Evolutionary conservation across 37 sponge, comb jelly and placozoan species (phyloP).

Genomic region (Cladorhizidae sp.): DNA sequence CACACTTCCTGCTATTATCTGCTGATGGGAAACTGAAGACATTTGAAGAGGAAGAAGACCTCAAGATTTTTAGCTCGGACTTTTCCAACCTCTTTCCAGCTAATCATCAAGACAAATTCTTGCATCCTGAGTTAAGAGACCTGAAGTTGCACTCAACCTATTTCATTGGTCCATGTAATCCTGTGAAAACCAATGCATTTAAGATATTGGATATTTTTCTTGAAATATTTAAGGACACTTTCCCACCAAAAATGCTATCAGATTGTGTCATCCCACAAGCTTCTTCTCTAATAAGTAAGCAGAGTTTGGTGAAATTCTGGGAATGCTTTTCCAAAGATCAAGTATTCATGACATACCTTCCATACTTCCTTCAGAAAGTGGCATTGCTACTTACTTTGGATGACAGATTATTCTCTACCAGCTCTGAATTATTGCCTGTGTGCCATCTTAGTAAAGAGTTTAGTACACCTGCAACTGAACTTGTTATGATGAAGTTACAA

Average conservation of each 20-base stretch:
- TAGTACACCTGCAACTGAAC: not conserved
- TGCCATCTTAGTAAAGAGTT: not conserved
- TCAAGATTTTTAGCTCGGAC: not conserved
- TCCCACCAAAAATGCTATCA: not conserved
- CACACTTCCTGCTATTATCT: conserved; percentile 42
- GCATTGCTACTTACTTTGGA: conserved; percentile 37
- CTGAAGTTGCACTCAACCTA: not conserved
- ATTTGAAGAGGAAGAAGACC: conserved; percentile 40
- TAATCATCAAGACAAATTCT: conserved; percentile 4
- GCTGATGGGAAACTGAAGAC: conserved; percentile 29
- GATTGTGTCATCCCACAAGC: not conserved
- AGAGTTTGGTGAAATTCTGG: not conserved
- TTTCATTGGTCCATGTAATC: not conserved
- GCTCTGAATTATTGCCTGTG: conserved; percentile 6
- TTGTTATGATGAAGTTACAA: conserved; percentile 12
- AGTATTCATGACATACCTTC: conserved; percentile 12
- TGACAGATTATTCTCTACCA: conserved; percentile 21
- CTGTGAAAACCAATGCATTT: not conserved
- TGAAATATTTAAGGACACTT: not conserved
- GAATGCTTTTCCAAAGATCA: conserved; percentile 7
- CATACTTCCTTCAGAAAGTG: conserved; percentile 15
- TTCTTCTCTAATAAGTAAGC: not conserved
- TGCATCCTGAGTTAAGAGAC: conserved; percentile 4
- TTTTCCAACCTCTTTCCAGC: not conserved
- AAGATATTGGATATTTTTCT: not conserved